A percentile compares a stretch with the other conserved stretches of the same genome.
phyloP scores from a whole-genome alignment of 1,140 invertebrate species.

The Pseudomyrmex dendroicus region DNA sequence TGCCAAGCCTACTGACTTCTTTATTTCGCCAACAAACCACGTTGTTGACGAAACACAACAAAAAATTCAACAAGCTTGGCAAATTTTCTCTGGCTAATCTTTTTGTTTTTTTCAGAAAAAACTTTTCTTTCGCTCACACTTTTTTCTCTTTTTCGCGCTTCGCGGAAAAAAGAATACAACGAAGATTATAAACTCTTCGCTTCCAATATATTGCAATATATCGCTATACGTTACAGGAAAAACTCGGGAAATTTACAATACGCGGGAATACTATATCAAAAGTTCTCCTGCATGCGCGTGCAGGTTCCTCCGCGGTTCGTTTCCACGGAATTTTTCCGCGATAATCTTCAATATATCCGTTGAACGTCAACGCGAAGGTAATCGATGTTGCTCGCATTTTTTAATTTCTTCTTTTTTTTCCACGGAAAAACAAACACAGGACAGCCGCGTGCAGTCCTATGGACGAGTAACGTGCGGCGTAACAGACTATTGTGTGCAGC shows the following conservation, averaged over 20 bases:
- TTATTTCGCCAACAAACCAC: no score
- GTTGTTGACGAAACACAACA: no score
- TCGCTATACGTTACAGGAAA: background rate
- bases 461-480: background rate
- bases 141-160: no score
- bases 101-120: no score
- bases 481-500: slow-evolving; percentile 20
- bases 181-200: no score
- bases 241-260: background rate
- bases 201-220: no score
- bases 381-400: slow-evolving; percentile 4
- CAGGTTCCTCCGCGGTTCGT: background rate
- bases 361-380: background rate
- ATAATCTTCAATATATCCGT: slow-evolving; percentile 6
- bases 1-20: no score
- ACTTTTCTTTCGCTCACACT: no score
- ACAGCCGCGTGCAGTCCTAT: background rate
- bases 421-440: background rate
- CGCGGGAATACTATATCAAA: background rate
- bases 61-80: no score
- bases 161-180: no score
- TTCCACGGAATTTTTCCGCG: background rate
- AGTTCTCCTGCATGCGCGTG: no score
- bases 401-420: background rate
- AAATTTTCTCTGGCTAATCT: no score